Evolutionary conservation across 1,140 invertebrate species (phyloP).

Genomic region (Liolophura sinensis): DNA sequence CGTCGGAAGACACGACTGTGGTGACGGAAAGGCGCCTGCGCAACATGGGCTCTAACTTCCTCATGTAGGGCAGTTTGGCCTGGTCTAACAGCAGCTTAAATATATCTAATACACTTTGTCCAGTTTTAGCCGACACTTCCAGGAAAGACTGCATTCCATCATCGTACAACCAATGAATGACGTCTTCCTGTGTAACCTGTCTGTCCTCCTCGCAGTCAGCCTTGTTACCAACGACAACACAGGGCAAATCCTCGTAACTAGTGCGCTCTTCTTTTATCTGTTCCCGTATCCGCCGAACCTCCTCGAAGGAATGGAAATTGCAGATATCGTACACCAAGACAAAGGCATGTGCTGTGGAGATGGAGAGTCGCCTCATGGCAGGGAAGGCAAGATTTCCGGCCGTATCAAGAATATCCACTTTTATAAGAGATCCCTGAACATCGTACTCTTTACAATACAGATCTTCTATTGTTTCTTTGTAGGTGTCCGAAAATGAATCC

Average conservation of each 20-base stretch:
- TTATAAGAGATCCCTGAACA: conserved; percentile 58
- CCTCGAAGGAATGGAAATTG: conserved; percentile 67
- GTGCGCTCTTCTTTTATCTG: conserved; percentile 79
- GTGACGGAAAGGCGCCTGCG: conserved; percentile 52
- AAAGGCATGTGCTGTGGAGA: conserved; percentile 85
- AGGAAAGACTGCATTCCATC: conserved; percentile 43
- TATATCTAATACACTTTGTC: conserved; percentile 38
- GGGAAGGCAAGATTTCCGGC: conserved; percentile 62
- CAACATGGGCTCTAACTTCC: conserved; percentile 21
- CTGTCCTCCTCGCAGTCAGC: conserved; percentile 66
- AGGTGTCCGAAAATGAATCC: conserved; percentile 81
- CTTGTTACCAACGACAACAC: conserved; percentile 85
- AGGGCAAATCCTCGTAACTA: conserved; percentile 81
- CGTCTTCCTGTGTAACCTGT: conserved; percentile 48
- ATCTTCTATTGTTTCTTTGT: conserved; percentile 87
- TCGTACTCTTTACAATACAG: conserved; percentile 85
- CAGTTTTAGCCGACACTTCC: conserved; percentile 50
- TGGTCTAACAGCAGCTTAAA: conserved; percentile 46
- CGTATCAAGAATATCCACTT: conserved; percentile 83
- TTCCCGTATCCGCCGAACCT: conserved; percentile 79
- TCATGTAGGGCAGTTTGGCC: conserved; percentile 30
- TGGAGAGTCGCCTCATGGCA: conserved; percentile 67
- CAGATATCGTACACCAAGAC: conserved; percentile 75
- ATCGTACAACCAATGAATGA: conserved; percentile 47
- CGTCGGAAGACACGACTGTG: conserved; percentile 16